phyloP scores from a whole-genome alignment of 2,797 vertebrate species.

The Alauda arvensis region DNA sequence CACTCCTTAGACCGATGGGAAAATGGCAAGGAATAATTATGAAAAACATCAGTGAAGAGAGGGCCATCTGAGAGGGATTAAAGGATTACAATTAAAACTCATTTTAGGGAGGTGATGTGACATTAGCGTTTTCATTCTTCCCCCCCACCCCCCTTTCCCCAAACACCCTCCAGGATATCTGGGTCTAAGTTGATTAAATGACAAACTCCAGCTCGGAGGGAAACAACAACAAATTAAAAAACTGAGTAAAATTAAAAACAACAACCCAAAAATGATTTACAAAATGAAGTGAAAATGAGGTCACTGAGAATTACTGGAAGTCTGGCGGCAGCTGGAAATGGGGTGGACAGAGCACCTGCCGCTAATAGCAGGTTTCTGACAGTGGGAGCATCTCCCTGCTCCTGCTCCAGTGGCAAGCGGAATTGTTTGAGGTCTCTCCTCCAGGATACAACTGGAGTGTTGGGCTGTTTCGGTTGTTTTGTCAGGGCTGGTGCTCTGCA shows the following conservation, averaged over 20 bases:
- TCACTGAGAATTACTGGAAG: constrained; percentile 6
- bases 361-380: not conserved
- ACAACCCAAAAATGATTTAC: constrained; percentile 23
- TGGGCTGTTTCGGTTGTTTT: not conserved
- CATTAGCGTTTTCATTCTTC: constrained; percentile 55
- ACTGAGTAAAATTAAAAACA: constrained; percentile 10
- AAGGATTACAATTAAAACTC: constrained; percentile 76
- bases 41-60: constrained; percentile 71
- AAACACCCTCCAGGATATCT: constrained; percentile 53
- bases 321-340: not conserved
- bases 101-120: constrained; percentile 60
- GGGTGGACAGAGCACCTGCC: constrained; percentile 29
- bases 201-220: constrained; percentile 38
- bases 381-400: not conserved
- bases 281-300: constrained; percentile 45
- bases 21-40: constrained; percentile 73
- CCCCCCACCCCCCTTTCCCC: not conserved
- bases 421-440: not conserved
- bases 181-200: constrained; percentile 51
- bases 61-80: constrained; percentile 77
- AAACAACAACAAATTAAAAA: constrained; percentile 44
- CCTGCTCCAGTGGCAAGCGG: not conserved
- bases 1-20: constrained; percentile 68
- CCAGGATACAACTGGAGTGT: fast-evolving
- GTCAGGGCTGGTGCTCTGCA: not conserved